Conservation (phyloP, 1,140 invertebrate species). For the Saxidomus purpurata region DNA sequence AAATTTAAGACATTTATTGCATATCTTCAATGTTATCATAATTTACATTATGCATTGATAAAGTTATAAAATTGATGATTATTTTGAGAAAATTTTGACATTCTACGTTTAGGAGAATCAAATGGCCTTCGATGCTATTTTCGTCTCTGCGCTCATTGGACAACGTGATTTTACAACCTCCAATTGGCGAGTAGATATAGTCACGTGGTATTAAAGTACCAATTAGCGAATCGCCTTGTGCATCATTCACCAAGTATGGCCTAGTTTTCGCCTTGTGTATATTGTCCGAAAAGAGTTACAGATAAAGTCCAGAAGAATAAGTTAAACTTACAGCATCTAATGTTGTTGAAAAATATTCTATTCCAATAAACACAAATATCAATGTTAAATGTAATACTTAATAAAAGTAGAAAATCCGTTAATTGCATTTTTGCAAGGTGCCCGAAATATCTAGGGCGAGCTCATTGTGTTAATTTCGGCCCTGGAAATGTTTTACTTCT, state of each 20-base stretch:
- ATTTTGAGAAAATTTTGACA: not conserved
- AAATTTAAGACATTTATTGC: not conserved
- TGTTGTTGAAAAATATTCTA: not conserved
- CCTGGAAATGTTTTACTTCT: constrained; percentile 57
- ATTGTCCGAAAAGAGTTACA: not conserved
- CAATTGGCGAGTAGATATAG: constrained; percentile 18
- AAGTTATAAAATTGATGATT: not conserved
- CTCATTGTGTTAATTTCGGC: constrained; percentile 62
- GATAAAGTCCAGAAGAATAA: not conserved
- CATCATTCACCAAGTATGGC: constrained; percentile 62
- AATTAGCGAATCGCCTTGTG: constrained; percentile 28
- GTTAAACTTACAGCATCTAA: not conserved
- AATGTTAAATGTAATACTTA: too few species aligned
- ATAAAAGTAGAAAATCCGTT: not conserved
- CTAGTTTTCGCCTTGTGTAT: not conserved
- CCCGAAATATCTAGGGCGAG: constrained; percentile 40
- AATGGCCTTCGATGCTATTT: constrained; percentile 14
- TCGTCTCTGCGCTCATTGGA: constrained; percentile 9
- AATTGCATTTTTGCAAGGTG: not conserved
- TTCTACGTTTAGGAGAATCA: constrained; percentile 52
- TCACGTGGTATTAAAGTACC: constrained; percentile 57
- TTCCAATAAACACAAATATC: too few species aligned
- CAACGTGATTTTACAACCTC: not conserved
- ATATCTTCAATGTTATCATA: not conserved
- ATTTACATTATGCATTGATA: constrained; percentile 4